Evolutionary conservation across 2,797 vertebrate species (phyloP).

Genomic region (Chanos chanos): DNA sequence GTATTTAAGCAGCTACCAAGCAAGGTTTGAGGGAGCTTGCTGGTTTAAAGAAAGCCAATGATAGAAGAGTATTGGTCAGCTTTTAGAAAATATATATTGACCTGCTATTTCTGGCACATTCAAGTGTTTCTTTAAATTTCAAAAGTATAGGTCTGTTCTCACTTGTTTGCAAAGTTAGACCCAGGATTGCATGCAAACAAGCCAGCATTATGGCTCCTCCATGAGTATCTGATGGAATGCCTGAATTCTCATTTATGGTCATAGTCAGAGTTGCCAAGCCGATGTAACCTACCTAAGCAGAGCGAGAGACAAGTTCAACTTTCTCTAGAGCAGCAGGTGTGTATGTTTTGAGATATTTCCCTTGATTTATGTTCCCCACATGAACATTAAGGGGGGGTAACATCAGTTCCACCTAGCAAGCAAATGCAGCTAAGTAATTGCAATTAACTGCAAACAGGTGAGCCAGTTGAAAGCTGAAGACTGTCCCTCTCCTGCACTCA

Average conservation of each 20-base stretch:
- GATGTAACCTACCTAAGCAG: neutral
- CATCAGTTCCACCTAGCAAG: conserved; percentile 52
- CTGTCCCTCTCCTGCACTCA: conserved; percentile 30
- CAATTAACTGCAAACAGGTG: conserved; percentile 60
- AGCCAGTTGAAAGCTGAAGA: conserved; percentile 56
- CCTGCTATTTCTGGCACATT: too few species aligned
- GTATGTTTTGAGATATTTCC: neutral
- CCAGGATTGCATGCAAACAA: too few species aligned
- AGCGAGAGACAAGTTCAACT: neutral
- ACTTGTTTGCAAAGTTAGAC: too few species aligned
- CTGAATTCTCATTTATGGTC: neutral
- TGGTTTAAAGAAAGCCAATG: too few species aligned
- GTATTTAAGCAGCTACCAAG: too few species aligned
- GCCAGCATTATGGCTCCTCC: conserved; percentile 21
- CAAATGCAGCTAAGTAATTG: conserved; percentile 63
- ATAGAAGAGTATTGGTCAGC: too few species aligned
- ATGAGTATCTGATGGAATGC: neutral
- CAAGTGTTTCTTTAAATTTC: too few species aligned
- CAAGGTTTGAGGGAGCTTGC: too few species aligned
- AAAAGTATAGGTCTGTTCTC: too few species aligned
- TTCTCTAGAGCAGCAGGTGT: conserved; percentile 23
- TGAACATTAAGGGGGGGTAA: conserved; percentile 20
- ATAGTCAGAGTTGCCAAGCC: conserved; percentile 4
- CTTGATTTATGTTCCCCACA: conserved; percentile 36
- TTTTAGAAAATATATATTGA: too few species aligned